These are phyloP conservation scores for Adelges cooleyi DNA, from an alignment of 1,140 invertebrate genomes.

Conservation along the genomic window DNA sequence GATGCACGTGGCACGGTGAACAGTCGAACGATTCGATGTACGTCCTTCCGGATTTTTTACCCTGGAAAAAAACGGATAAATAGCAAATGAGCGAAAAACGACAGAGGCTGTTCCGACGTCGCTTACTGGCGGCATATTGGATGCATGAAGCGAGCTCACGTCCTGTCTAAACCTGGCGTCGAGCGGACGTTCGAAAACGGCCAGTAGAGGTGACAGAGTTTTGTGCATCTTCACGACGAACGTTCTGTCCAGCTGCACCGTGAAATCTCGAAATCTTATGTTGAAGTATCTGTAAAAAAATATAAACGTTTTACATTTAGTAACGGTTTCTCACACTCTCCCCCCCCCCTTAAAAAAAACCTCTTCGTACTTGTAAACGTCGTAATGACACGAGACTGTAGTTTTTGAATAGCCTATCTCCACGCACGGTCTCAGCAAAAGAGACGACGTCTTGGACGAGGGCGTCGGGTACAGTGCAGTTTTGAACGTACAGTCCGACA, in stretches of 20 bases:
- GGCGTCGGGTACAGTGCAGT: conserved; percentile 53
- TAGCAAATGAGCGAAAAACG: too few relatives aligned
- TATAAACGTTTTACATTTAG: not conserved
- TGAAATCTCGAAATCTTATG: conserved; percentile 8
- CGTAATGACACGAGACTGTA: conserved; percentile 43
- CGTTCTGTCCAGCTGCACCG: not conserved
- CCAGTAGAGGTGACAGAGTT: conserved; percentile 5
- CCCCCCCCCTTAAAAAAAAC: too few relatives aligned
- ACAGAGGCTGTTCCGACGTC: too few relatives aligned
- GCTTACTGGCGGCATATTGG: conserved; percentile 15
- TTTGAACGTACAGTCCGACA: conserved; percentile 61
- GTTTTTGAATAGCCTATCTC: conserved; percentile 54
- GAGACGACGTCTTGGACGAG: conserved; percentile 37
- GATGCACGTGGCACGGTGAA: conserved; percentile 1
- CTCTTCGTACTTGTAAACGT: conserved; percentile 46
- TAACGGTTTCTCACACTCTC: too few relatives aligned
- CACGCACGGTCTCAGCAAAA: conserved; percentile 50
- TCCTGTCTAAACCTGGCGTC: conserved; percentile 22
- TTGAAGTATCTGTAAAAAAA: not conserved
- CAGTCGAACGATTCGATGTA: conserved; percentile 3
- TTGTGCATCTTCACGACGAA: conserved; percentile 14
- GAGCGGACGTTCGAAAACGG: conserved; percentile 2
- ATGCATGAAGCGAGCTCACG: conserved; percentile 15
- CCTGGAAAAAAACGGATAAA: too few relatives aligned
- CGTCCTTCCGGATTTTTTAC: not conserved